phyloP scores from a whole-genome alignment of 2,797 vertebrate species.

The Loriculus beryllinus region DNA sequence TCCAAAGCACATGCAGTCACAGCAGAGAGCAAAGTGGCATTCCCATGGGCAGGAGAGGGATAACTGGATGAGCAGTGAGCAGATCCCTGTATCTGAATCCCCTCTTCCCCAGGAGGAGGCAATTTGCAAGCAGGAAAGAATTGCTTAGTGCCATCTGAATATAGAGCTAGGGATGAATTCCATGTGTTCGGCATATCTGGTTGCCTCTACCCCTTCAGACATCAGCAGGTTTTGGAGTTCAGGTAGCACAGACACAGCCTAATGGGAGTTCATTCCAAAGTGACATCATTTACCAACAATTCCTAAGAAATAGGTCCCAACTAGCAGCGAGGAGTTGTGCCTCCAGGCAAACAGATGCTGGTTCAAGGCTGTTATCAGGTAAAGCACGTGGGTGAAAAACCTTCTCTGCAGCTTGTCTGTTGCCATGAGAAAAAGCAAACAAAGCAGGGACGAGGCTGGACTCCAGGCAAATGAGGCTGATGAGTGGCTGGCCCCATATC shows the following conservation, averaged over 20 bases:
- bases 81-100: background rate
- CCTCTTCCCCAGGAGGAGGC: background rate
- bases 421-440: conserved; percentile 53
- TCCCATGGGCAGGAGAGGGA: background rate
- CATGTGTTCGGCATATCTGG: rapidly evolving
- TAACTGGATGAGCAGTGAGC: rapidly evolving
- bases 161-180: background rate
- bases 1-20: rapidly evolving
- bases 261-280: background rate
- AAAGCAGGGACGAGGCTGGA: background rate
- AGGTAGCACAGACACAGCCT: background rate
- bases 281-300: conserved; percentile 58
- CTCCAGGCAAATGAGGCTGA: background rate
- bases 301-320: conserved; percentile 51
- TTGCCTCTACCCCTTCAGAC: background rate
- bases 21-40: background rate
- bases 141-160: background rate
- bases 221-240: background rate
- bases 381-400: conserved; percentile 21
- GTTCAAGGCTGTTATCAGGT: conserved; percentile 45
- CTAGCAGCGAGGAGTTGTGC: conserved; percentile 23
- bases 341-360: conserved; percentile 63
- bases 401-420: conserved; percentile 20
- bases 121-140: background rate
- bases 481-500: background rate